Evolutionary conservation across 2,113 vertebrate genomes (phyloP).

Genomic region (Ifrita kowaldi): DNA sequence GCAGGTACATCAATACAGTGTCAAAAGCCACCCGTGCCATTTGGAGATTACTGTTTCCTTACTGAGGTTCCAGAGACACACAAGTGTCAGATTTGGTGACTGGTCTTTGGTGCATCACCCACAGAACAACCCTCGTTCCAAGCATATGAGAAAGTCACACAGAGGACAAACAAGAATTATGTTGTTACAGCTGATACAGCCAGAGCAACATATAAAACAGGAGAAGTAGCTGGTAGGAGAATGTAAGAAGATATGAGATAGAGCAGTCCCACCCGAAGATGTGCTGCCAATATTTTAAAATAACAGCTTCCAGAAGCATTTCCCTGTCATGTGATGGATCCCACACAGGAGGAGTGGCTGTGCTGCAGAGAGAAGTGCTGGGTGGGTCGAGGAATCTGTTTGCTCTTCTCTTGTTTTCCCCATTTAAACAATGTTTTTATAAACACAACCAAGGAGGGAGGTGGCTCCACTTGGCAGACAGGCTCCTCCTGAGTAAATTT

Average conservation of each 20-base stretch:
- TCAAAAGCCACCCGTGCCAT: not conserved
- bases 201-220: not conserved
- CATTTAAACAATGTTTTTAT: conserved; percentile 6
- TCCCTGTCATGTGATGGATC: not conserved
- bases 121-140: not conserved
- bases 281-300: conserved; percentile 58
- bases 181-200: not conserved
- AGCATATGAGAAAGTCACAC: not conserved
- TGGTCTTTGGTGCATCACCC: not conserved
- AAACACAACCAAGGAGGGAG: conserved; percentile 9
- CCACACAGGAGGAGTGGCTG: not conserved
- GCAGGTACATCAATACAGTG: not conserved
- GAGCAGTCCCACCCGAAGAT: conserved; percentile 1
- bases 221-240: not conserved
- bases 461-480: conserved; percentile 15
- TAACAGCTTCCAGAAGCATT: conserved; percentile 33
- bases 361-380: not conserved
- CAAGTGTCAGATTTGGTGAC: not conserved
- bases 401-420: conserved; percentile 26
- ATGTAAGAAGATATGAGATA: not conserved
- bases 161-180: not conserved
- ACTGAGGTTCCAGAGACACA: not conserved
- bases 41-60: not conserved
- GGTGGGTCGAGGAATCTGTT: conserved; percentile 1
- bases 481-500: not conserved